These are phyloP conservation scores for Enteromius thamalakanensis DNA, from an alignment of 2,797 vertebrate genomes.

Conservation along the genomic window DNA sequence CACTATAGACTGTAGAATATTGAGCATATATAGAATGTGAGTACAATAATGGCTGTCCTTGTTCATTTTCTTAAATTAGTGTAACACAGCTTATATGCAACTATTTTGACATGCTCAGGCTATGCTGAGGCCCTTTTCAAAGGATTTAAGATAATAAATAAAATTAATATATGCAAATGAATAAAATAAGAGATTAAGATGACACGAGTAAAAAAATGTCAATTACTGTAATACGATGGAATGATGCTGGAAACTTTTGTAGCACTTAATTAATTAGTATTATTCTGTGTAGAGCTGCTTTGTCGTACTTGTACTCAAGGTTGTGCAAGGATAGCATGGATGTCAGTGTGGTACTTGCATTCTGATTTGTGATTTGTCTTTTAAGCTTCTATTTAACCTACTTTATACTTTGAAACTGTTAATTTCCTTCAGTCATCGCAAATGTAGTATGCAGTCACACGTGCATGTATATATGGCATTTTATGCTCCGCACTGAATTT, in stretches of 20 bases:
- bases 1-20: slow-evolving; percentile 2
- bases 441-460: not conserved
- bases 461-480: not conserved
- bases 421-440: not conserved
- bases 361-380: not conserved
- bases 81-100: not conserved
- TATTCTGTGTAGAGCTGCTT: not conserved
- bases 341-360: not conserved
- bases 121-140: not conserved
- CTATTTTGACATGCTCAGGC: too few relatives aligned
- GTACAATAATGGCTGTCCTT: not conserved
- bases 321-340: not conserved
- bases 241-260: not conserved
- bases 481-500: not conserved
- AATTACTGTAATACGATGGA: not conserved
- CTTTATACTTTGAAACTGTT: not conserved
- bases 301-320: not conserved
- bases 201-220: not conserved
- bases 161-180: not conserved
- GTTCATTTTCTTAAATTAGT: not conserved
- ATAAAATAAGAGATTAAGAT: not conserved
- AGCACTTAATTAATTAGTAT: not conserved
- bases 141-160: not conserved
- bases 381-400: not conserved
- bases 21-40: not conserved